A percentile compares a stretch with the other conserved stretches of the same genome.
Evolutionary conservation across 2,797 vertebrate genomes (phyloP).

Genomic region (Cynodonichthys magdalenae): DNA sequence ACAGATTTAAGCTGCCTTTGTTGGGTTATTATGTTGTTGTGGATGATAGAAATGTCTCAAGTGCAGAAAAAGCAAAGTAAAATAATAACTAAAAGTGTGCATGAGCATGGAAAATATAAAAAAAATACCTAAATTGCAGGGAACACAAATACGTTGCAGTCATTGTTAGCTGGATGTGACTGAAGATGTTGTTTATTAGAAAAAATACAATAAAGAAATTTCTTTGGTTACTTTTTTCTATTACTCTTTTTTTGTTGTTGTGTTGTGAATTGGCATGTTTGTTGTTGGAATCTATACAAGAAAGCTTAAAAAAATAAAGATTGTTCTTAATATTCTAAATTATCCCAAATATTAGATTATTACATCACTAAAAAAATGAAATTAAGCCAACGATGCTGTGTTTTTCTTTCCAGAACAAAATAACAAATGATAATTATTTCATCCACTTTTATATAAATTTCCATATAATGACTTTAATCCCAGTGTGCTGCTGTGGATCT

Average conservation of each 20-base stretch:
- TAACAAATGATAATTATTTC: neutral
- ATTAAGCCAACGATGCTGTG: neutral
- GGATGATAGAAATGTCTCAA: conserved; percentile 1
- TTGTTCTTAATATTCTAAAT: no score
- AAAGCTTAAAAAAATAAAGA: no score
- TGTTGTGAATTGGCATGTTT: no score
- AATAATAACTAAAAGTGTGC: neutral
- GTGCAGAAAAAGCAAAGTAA: neutral
- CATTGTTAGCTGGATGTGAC: neutral
- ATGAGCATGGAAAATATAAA: neutral
- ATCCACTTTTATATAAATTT: neutral
- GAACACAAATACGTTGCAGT: neutral
- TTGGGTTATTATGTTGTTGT: neutral
- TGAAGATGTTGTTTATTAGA: no score
- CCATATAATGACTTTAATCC: conserved; percentile 20
- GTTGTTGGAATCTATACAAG: no score
- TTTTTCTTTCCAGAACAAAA: neutral
- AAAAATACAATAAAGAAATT: no score
- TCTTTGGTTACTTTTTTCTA: no score
- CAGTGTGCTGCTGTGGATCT: conserved; percentile 35
- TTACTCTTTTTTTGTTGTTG: no score
- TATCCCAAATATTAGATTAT: no score
- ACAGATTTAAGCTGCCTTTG: neutral
- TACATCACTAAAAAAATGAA: no score
- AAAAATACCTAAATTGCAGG: neutral